Conservation (phyloP, 1,140 invertebrate species). For the Zeugodacus cucurbitae region DNA sequence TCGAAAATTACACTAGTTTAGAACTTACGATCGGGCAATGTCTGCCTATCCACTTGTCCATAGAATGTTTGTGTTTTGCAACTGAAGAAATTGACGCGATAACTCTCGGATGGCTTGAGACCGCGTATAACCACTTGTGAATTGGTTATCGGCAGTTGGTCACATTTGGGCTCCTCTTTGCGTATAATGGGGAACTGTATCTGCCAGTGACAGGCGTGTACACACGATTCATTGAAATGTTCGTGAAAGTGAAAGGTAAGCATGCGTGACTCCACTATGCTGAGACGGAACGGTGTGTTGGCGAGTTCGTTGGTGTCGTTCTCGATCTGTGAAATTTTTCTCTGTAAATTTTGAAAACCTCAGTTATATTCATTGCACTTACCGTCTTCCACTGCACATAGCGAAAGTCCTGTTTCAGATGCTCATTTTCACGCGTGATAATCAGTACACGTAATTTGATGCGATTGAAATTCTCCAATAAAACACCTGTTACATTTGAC, state of each 20-base stretch:
- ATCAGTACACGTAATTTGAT: constrained; percentile 62
- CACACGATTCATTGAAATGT: constrained; percentile 59
- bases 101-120: constrained; percentile 53
- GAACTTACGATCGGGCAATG: constrained; percentile 60
- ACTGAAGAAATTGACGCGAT: constrained; percentile 58
- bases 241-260: constrained; percentile 58
- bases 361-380: constrained; percentile 44
- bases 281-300: constrained; percentile 57
- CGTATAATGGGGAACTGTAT: constrained; percentile 50
- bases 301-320: constrained; percentile 60
- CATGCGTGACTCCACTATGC: constrained; percentile 57
- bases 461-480: constrained; percentile 56
- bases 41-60: constrained; percentile 58
- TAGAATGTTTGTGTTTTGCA: constrained; percentile 59
- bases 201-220: constrained; percentile 56
- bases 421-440: constrained; percentile 60
- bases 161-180: constrained; percentile 55
- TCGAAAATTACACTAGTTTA: not conserved
- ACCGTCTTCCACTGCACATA: constrained; percentile 66
- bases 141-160: constrained; percentile 55
- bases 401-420: constrained; percentile 61
- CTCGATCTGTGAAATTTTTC: constrained; percentile 49
- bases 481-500: constrained; percentile 60
- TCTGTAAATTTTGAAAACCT: too few relatives aligned
- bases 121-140: constrained; percentile 54